Evolutionary conservation across 1,140 invertebrate genomes (phyloP), one percentile per base, ranked within the genome.

Genomic region (Procambarus clarkii): DNA sequence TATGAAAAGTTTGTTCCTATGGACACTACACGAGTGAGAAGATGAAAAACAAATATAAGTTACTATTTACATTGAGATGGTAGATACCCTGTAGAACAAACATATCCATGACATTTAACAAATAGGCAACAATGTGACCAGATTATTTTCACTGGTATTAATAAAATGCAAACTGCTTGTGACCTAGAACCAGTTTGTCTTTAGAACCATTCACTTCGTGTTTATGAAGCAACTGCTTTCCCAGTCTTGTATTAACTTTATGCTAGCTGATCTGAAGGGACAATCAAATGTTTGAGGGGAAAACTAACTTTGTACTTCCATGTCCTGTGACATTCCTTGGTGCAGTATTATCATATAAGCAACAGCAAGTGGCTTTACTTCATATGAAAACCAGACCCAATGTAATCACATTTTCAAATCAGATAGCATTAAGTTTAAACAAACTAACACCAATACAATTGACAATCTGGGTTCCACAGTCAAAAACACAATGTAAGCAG

Each of bases 1-100:
- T 48, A 64, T 89, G 50, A 91, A 86, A 79, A 86, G 44, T 71
- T 54, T 45, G 77, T 64, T 18, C 18, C 21, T 69, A 85, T n/a
- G 60, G 78, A 81, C 46, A 71, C 60, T 71, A 85, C 50, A 78
- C n/a, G 88, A 78, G 21, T 45, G 81, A 69, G 58, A 64, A 54
- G 69, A 44, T 24, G 50, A 44, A 46, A 79, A 64, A 91, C 77
- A 91, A 84, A 86, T 71, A 82, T 44, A 88, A 54, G 45, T 88
- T 78, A 50, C 89, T 91, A 91, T 91, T 46, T 91, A 91, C 89
- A 91, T 50, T 64, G 64, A 85, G 77, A 84, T 64, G 76, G 81
- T 89, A 89, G 82, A 44, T 91, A 91, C 89, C 89, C 89, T 91
- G 89, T 91, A 85, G 89, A 91, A 91, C 64, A 89, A 89, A 89